Base-by-base conservation (phyloP, 2,888 invertebrate genomes). In the Amphipyra tragopoginis region DNA sequence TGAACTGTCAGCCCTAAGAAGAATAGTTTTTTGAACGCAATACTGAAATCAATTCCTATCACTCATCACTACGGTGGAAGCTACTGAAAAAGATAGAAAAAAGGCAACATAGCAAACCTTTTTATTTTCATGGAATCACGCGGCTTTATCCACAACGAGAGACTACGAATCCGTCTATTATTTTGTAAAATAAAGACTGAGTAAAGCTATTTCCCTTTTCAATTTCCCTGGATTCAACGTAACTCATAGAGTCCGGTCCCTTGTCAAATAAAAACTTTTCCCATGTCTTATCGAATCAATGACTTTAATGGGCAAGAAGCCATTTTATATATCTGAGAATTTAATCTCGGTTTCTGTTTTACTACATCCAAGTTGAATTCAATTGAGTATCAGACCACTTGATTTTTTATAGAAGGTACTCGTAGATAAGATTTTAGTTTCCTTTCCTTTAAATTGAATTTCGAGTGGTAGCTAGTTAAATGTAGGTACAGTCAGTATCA, bases 251-350 rank as follows among this genome's bases (percentile, higher is more conserved):
- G 81, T 81, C 75, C 78, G 81, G 89, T 91, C 93, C 93, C 93
- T 90, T 90, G 91, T 92, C 92, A 92, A 93, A 92, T 90, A 88
- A 86, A 93, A 92, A 93, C 87, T 91, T 93, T 90, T 84, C 86
- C 86, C 86, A 86, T 89, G 89, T 92, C 90, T 90, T 92, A 90
- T 91, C 84, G 89, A 92, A 92, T 92, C 93, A 92, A 92, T 93
- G 91, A 92, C 92, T 88, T 84, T 90, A 90, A 92, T 89, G 86
- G 90, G 79, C 78, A 84, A 82, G 85, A 85, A 88, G 82, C 82
- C 80, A 82, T 83, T 87, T 86, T 85, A 85, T 85, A 85, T 87
- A 79, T 85, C 79, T 84, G 77, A 42, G 80, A 82, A 82, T 84
- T 83, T 80, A 79, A 78, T 81, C 75, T 81, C 64, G 70, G 72